Percentiles rank a stretch among this genome's conserved stretches.
Evolutionary conservation across 2,113 vertebrate genomes (phyloP).

Genomic region (Rynchops niger): DNA sequence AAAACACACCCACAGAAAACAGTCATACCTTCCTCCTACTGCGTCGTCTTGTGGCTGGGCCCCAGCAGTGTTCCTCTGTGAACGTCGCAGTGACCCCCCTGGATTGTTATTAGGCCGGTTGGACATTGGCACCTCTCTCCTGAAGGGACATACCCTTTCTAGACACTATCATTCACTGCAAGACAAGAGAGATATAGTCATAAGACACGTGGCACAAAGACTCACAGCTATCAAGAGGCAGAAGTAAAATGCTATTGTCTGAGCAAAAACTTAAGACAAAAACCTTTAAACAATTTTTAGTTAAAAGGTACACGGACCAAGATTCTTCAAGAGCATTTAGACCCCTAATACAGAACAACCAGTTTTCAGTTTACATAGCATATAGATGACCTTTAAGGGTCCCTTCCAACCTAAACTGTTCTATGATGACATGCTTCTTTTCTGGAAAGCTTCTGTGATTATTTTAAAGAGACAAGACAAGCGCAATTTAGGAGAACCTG

Average conservation of each 20-base stretch:
- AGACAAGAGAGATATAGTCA: neutral
- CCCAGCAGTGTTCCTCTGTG: slow-evolving; percentile 99
- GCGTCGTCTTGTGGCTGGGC: slow-evolving; percentile 98
- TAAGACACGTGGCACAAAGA: neutral
- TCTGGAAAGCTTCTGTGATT: neutral
- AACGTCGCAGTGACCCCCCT: slow-evolving; percentile 99
- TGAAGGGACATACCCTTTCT: slow-evolving; percentile 99
- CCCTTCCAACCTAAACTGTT: neutral
- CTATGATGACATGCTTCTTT: accelerated
- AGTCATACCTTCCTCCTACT: slow-evolving; percentile 90
- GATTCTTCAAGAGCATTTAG: neutral
- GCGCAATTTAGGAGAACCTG: neutral
- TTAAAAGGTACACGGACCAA: neutral
- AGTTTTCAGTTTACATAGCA: neutral
- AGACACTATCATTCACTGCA: slow-evolving; percentile 99
- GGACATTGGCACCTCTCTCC: slow-evolving; percentile 99
- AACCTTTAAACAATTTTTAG: neutral
- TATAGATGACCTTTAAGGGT: neutral
- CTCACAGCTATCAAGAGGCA: neutral
- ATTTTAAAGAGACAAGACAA: neutral
- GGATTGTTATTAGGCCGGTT: slow-evolving; percentile 99
- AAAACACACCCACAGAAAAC: neutral
- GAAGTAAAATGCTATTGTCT: neutral
- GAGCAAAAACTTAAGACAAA: neutral
- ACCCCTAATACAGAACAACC: neutral